phyloP scores from a whole-genome alignment of 92 coral and sea anemone species.

The Bergia puertoricense region DNA sequence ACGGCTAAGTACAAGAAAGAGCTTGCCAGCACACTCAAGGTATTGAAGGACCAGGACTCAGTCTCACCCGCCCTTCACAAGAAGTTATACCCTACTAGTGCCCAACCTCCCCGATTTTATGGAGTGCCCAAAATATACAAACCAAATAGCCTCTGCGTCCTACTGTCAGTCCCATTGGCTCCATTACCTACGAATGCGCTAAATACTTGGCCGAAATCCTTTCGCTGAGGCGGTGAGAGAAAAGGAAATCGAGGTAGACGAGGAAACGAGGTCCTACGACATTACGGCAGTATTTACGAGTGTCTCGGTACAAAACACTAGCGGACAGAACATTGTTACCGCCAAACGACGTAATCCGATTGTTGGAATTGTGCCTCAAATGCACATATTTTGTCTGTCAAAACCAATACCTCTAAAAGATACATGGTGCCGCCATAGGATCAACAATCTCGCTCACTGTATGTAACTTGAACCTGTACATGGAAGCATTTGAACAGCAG shows the following conservation, averaged over 20 bases:
- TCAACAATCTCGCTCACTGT: neutral
- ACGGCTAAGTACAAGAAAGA: no score
- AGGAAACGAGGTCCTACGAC: neutral
- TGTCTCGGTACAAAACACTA: neutral
- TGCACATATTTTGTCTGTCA: conserved; percentile 18
- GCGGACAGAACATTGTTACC: neutral
- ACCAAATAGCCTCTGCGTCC: no score
- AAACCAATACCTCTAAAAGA: neutral
- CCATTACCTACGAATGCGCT: no score
- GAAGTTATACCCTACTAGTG: no score
- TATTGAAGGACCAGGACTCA: no score
- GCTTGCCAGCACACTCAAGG: no score
- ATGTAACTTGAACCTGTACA: conserved; percentile 11
- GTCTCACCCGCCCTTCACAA: no score
- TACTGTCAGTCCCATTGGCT: no score
- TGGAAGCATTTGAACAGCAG: neutral
- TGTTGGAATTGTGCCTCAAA: neutral
- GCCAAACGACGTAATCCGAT: conserved; percentile 6
- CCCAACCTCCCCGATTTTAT: no score
- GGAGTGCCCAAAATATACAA: no score
- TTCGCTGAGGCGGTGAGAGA: neutral
- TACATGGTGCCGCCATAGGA: neutral
- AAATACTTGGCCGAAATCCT: no score
- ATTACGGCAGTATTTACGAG: neutral
- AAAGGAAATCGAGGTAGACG: neutral